These are phyloP conservation scores for Phrynocephalus vlangalii DNA, from an alignment of 2,797 vertebrate genomes.

Conservation along the genomic window DNA sequence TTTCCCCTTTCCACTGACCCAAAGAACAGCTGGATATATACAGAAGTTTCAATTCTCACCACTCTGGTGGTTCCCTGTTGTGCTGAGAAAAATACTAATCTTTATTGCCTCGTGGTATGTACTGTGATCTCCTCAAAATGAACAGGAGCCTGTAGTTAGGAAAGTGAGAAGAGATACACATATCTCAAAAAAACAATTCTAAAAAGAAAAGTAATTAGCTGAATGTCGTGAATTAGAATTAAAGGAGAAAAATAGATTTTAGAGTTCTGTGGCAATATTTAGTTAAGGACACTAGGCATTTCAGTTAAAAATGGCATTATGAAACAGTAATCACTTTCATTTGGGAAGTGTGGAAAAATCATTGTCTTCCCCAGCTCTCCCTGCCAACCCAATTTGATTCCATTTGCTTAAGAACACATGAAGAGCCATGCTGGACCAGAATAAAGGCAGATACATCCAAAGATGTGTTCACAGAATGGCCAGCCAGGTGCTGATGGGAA, in stretches of 20 bases:
- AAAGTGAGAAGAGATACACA: not conserved
- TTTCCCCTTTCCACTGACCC: not conserved
- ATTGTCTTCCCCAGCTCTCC: no score
- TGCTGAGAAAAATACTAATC: not conserved
- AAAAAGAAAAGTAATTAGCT: slow-evolving; percentile 16
- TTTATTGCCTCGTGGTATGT: not conserved
- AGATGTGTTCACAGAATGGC: no score
- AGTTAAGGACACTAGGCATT: not conserved
- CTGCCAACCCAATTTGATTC: not conserved
- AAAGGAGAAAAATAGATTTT: not conserved
- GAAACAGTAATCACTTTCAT: not conserved
- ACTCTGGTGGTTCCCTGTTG: not conserved
- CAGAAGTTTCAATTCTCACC: not conserved
- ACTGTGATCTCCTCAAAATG: not conserved
- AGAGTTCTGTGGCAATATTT: not conserved
- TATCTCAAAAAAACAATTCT: not conserved
- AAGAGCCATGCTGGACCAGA: no score
- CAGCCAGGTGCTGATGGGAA: not conserved
- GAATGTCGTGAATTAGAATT: not conserved
- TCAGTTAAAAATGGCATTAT: not conserved
- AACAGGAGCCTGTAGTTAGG: not conserved
- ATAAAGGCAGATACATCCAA: no score
- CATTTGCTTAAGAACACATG: not conserved
- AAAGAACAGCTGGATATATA: not conserved
- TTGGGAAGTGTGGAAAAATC: not conserved